A percentile compares a stretch with the other conserved stretches of the same genome.
phyloP scores from a whole-genome alignment of 2,888 invertebrate species.

The Acleris literana region DNA sequence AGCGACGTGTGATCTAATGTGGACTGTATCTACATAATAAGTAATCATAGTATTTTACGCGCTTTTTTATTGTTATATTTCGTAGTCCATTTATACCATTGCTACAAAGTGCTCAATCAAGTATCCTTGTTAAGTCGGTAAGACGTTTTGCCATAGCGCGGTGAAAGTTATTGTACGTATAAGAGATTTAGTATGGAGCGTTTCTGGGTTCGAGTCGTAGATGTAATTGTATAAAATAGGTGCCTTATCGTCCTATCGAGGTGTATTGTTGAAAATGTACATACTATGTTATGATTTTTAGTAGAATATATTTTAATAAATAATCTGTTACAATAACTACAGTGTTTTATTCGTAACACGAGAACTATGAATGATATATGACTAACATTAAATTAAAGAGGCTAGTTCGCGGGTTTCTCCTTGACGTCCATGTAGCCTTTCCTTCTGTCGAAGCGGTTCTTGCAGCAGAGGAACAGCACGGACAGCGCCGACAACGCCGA shows the following conservation, averaged over 20 bases:
- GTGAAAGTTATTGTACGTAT: constrained; percentile 67
- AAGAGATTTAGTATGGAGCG: constrained; percentile 51
- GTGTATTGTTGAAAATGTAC: constrained; percentile 79
- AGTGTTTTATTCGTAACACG: constrained; percentile 45
- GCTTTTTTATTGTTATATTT: constrained; percentile 26
- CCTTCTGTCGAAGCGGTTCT: constrained; percentile 54
- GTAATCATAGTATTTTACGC: constrained; percentile 25
- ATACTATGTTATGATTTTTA: constrained; percentile 78
- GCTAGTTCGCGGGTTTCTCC: constrained; percentile 59
- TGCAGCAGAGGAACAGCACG: constrained; percentile 68
- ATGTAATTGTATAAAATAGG: constrained; percentile 51
- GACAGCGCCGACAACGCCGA: constrained; percentile 68
- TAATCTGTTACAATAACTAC: constrained; percentile 65
- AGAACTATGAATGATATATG: background rate
- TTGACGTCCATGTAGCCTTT: constrained; percentile 73
- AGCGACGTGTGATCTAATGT: constrained; percentile 39
- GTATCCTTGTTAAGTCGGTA: constrained; percentile 59
- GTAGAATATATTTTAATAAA: constrained; percentile 79
- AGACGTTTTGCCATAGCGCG: constrained; percentile 51
- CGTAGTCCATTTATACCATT: constrained; percentile 36
- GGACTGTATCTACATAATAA: constrained; percentile 47
- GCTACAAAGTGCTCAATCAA: constrained; percentile 71
- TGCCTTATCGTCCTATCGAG: constrained; percentile 75
- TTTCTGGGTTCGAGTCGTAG: constrained; percentile 52
- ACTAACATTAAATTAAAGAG: background rate